Conservation (phyloP, 2,797 vertebrate genomes). For the Poeciliopsis gracilis region DNA sequence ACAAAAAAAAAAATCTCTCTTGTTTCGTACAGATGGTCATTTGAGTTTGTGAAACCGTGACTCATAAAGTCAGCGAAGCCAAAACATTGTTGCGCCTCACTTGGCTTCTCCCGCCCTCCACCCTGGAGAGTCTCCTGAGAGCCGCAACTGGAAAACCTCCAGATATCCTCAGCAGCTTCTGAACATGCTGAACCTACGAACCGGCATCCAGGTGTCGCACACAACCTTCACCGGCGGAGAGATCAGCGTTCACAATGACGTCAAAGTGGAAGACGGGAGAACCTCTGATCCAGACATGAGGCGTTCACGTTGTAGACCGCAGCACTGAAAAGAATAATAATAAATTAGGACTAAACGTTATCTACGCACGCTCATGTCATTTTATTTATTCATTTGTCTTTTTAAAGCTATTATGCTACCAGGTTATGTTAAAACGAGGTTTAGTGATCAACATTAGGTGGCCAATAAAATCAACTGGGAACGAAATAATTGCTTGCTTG, state of each 20-base stretch:
- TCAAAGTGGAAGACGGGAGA: constrained; percentile 19
- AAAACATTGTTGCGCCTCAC: constrained; percentile 31
- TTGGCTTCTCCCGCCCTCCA: constrained; percentile 16
- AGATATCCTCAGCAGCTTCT: constrained; percentile 41
- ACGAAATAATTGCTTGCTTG: background rate
- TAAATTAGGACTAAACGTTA: background rate
- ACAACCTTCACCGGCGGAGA: constrained; percentile 32
- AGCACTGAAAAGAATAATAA: background rate
- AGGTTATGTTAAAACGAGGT: background rate
- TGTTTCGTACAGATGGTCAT: constrained; percentile 34
- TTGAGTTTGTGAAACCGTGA: constrained; percentile 43
- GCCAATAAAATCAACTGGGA: background rate
- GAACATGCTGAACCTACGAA: constrained; percentile 50
- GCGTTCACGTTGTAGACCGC: background rate
- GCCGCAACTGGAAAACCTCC: constrained; percentile 45
- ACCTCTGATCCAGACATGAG: background rate
- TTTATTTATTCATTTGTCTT: background rate
- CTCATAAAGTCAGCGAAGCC: constrained; percentile 46
- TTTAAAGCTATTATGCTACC: background rate
- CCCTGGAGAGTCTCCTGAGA: constrained; percentile 25
- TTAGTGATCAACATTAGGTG: background rate
- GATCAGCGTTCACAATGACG: constrained; percentile 14
- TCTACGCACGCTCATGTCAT: background rate
- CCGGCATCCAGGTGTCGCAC: constrained; percentile 38
- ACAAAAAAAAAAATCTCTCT: background rate